Evolutionary conservation across 2,888 invertebrate species (phyloP).

Genomic region (Acanthococcus lagerstroemiae): DNA sequence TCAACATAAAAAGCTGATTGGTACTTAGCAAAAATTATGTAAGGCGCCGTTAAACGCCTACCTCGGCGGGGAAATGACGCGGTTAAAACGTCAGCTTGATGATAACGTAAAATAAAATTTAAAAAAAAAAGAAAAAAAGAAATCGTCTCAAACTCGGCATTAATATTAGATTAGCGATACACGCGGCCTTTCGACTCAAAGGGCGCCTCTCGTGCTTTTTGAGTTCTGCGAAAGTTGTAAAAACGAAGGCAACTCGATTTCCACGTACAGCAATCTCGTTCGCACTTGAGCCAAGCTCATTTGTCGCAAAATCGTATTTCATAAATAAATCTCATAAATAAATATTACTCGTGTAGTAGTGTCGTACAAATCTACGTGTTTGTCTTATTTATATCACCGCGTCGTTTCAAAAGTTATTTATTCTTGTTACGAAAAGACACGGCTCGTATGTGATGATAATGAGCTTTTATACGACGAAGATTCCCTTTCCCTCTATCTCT

Average conservation of each 20-base stretch:
- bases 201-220: too few species aligned
- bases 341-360: conserved; percentile 1
- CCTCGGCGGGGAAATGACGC: too few species aligned
- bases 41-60: too few species aligned
- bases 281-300: conserved; percentile 11
- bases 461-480: conserved; percentile 10
- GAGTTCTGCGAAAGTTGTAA: background rate
- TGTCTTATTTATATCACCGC: conserved; percentile 10
- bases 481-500: background rate
- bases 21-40: too few species aligned
- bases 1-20: too few species aligned
- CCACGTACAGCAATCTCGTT: background rate
- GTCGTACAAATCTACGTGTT: conserved; percentile 13
- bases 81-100: too few species aligned
- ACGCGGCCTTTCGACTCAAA: too few species aligned
- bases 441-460: conserved; percentile 16
- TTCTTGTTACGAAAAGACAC: conserved; percentile 16
- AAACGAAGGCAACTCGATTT: background rate
- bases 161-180: background rate
- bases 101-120: too few species aligned
- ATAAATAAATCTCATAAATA: conserved; percentile 22
- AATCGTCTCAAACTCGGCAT: background rate
- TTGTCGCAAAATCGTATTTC: conserved; percentile 5
- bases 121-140: background rate
- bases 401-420: conserved; percentile 11